These are phyloP conservation scores for Marmota monax DNA, from an alignment of 2,113 vertebrate genomes.

Conservation along the genomic window DNA sequence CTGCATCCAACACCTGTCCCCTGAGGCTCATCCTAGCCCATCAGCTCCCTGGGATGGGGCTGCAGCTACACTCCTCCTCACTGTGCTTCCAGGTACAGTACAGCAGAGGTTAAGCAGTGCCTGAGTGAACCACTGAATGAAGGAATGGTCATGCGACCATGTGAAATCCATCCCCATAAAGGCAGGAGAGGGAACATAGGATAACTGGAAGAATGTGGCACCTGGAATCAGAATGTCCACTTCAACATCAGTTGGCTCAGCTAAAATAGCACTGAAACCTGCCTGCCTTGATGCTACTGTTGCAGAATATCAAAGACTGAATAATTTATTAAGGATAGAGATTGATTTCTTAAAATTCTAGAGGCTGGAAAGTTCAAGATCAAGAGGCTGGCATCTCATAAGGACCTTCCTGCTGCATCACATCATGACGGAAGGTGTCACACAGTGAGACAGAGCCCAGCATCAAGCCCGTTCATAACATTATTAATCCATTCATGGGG, in stretches of 20 bases:
- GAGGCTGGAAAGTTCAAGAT: background rate
- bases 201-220: background rate
- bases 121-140: background rate
- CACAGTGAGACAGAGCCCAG: background rate
- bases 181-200: background rate
- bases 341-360: background rate
- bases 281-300: background rate
- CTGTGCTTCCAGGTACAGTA: background rate
- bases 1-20: fast-evolving
- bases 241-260: background rate
- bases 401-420: too few species aligned
- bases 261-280: background rate
- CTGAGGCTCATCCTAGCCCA: background rate
- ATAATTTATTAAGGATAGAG: background rate
- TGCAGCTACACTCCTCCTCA: background rate
- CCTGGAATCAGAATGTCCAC: background rate
- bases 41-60: background rate
- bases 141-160: background rate
- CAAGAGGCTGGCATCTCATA: background rate
- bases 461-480: too few species aligned
- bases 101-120: fast-evolving
- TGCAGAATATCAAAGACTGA: background rate
- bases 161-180: background rate
- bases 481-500: background rate
- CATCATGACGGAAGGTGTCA: background rate